Evolutionary conservation across 2,797 vertebrate species (phyloP).

Genomic region (Chaetophractus vellerosus): DNA sequence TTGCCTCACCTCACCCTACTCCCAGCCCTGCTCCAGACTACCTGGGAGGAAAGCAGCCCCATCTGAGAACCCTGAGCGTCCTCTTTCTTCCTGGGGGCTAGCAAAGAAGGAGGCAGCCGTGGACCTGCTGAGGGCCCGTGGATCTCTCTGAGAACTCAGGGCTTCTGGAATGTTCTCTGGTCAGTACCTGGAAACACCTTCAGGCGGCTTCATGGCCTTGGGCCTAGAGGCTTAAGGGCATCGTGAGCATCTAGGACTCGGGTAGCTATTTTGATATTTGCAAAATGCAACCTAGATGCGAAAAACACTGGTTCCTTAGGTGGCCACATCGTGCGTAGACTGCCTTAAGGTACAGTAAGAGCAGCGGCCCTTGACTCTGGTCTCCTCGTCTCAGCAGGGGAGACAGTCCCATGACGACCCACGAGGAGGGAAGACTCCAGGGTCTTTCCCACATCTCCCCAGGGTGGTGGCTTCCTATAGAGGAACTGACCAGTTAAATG

Average conservation of each 20-base stretch:
- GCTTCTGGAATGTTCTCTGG: neutral
- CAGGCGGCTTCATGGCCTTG: neutral
- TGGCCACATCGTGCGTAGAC: neutral
- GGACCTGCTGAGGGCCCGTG: neutral
- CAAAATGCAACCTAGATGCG: neutral
- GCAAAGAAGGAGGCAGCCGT: neutral
- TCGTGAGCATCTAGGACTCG: rapidly evolving
- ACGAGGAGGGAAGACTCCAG: neutral
- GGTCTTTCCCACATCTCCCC: neutral
- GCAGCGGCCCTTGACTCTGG: neutral
- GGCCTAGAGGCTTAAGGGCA: neutral
- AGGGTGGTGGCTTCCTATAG: neutral
- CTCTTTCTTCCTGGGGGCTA: neutral
- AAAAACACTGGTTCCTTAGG: rapidly evolving
- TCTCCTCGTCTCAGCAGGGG: neutral
- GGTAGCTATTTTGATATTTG: neutral
- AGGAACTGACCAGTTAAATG: neutral
- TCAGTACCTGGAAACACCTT: neutral
- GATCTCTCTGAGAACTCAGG: neutral
- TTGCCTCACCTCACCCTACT: neutral
- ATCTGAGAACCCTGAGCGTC: neutral
- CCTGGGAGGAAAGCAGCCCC: too few relatives aligned
- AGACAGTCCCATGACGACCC: neutral
- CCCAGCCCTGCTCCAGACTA: too few relatives aligned
- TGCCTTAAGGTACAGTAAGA: neutral